These are phyloP conservation scores for Chouioia cunea DNA, from an alignment of 2,888 invertebrate genomes.

Conservation along the genomic window DNA sequence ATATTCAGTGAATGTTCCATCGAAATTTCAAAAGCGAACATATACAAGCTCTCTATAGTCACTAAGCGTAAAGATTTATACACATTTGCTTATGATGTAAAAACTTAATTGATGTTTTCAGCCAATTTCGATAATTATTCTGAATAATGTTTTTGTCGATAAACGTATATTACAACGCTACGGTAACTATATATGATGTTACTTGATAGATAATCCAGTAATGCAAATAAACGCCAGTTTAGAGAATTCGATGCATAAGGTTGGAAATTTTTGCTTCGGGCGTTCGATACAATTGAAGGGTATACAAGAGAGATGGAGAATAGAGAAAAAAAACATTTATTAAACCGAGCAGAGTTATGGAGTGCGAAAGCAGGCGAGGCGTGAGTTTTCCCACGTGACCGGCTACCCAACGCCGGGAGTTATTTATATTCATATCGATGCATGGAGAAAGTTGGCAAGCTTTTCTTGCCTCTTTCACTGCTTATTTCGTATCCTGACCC, in stretches of 20 bases:
- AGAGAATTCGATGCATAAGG: constrained; percentile 40
- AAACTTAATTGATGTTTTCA: too few species aligned
- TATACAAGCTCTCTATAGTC: not conserved
- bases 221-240: constrained; percentile 40
- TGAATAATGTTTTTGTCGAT: too few species aligned
- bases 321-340: constrained; percentile 22
- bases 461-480: constrained; percentile 29
- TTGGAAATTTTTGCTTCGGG: constrained; percentile 46
- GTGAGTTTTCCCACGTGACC: constrained; percentile 44
- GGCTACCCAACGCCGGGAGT: constrained; percentile 35
- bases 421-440: constrained; percentile 62
- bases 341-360: too few species aligned
- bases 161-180: too few species aligned
- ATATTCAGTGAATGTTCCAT: not conserved
- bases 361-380: constrained; percentile 55
- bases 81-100: too few species aligned
- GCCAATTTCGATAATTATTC: too few species aligned
- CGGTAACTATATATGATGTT: too few species aligned
- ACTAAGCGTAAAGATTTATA: too few species aligned
- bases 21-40: constrained; percentile 15
- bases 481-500: constrained; percentile 24
- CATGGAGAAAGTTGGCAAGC: constrained; percentile 56
- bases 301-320: constrained; percentile 34
- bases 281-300: constrained; percentile 38
- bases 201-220: too few species aligned